A percentile compares a stretch with the other conserved stretches of the same genome.
Conservation (phyloP, 2,888 invertebrate species). For the Blastobasis adustella region DNA sequence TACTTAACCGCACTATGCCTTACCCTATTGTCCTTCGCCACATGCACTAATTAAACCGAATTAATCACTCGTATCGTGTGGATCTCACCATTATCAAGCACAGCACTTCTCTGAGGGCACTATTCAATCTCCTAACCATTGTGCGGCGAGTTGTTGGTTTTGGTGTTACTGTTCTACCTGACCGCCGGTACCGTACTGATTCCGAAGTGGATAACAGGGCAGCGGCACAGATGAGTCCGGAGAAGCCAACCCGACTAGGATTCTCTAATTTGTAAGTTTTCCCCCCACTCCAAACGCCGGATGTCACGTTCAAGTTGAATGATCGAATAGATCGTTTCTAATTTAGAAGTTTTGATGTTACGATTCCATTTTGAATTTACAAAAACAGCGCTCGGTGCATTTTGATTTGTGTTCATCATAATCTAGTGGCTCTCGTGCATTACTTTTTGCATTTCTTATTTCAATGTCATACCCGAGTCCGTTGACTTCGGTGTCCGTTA, state of each 20-base stretch:
- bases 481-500: constrained; percentile 15
- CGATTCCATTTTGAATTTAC: neutral
- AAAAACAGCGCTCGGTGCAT: neutral
- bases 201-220: constrained; percentile 36
- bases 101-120: constrained; percentile 26
- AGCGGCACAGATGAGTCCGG: constrained; percentile 37
- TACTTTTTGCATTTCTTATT: neutral
- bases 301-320: constrained; percentile 65
- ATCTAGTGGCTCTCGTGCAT: neutral
- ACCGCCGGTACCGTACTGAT: constrained; percentile 44
- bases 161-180: constrained; percentile 36
- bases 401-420: neutral
- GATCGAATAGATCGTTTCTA: constrained; percentile 46
- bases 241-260: constrained; percentile 36
- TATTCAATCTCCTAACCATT: constrained; percentile 27
- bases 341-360: constrained; percentile 23
- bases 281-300: constrained; percentile 40
- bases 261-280: constrained; percentile 34
- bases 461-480: neutral
- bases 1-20: neutral
- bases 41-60: no score
- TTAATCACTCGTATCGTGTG: neutral
- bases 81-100: constrained; percentile 33
- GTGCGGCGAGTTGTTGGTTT: constrained; percentile 26
- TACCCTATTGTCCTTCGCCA: no score